phyloP scores from a whole-genome alignment of 1,140 invertebrate species.

The Cepaea nemoralis region DNA sequence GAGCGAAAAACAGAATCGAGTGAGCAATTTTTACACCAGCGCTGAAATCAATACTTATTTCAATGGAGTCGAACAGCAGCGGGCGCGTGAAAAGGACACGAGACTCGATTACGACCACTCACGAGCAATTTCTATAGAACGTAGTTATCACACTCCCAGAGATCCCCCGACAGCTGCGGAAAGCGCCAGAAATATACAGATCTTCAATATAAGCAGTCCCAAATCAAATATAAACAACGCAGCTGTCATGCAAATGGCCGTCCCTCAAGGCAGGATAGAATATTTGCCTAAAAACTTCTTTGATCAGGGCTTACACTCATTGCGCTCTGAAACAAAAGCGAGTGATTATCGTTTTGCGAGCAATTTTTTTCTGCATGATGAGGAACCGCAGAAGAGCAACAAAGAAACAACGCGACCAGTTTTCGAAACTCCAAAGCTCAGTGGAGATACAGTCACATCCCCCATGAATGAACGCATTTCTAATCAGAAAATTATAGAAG shows the following conservation, averaged over 20 bases:
- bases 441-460: too few species aligned
- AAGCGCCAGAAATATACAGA: background rate
- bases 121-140: background rate
- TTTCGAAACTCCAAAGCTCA: too few species aligned
- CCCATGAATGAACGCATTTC: background rate
- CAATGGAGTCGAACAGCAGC: background rate
- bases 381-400: background rate
- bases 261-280: background rate
- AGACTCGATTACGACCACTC: background rate
- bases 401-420: background rate
- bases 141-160: background rate
- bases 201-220: background rate
- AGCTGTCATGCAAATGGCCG: background rate
- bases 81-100: background rate
- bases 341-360: background rate
- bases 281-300: background rate
- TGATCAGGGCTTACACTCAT: background rate
- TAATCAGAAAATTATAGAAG: background rate
- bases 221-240: slow-evolving; percentile 14
- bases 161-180: background rate
- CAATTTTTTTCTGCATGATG: background rate
- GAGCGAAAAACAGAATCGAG: background rate
- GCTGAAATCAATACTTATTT: slow-evolving; percentile 22
- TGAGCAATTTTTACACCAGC: background rate
- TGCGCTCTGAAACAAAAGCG: background rate